phyloP scores from a whole-genome alignment of 2,797 vertebrate genomes.

The Acanthurus leucopareius region DNA sequence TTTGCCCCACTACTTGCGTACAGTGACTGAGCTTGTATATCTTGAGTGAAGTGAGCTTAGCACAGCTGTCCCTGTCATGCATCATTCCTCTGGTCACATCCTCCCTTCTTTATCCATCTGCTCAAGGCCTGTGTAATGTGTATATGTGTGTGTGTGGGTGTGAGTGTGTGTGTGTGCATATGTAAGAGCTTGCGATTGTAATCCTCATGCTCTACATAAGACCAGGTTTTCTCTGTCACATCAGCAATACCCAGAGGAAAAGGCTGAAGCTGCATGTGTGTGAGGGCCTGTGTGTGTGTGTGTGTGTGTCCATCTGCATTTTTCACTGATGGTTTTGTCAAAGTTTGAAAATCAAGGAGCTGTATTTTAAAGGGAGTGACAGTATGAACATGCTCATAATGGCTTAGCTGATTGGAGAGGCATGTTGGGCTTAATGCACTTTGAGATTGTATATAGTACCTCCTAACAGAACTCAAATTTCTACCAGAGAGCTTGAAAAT shows the following conservation, averaged over 20 bases:
- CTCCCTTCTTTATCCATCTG: conserved; percentile 76
- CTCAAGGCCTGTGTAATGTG: conserved; percentile 54
- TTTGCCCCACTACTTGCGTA: conserved; percentile 48
- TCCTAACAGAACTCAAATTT: conserved; percentile 41
- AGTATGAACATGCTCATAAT: conserved; percentile 32
- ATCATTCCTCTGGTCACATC: conserved; percentile 79
- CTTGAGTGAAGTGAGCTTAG: conserved; percentile 76
- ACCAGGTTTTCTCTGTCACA: conserved; percentile 67
- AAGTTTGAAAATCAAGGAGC: conserved; percentile 59
- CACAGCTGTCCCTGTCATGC: conserved; percentile 81
- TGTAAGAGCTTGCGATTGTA: conserved; percentile 62
- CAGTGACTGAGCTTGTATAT: conserved; percentile 71
- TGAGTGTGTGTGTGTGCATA: conserved; percentile 35
- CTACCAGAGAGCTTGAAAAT: conserved; percentile 17
- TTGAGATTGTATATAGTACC: conserved; percentile 46
- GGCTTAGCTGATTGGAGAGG: conserved; percentile 29
- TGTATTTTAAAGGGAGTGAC: conserved; percentile 59
- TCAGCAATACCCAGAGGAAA: conserved; percentile 62
- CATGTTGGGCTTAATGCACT: conserved; percentile 31
- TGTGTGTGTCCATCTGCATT: conserved; percentile 27
- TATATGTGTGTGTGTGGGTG: conserved; percentile 17
- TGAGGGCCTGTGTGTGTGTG: conserved; percentile 40
- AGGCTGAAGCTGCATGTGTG: conserved; percentile 57
- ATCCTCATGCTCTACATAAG: conserved; percentile 62
- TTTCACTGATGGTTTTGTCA: conserved; percentile 42